These are phyloP conservation scores for Myioborus miniatus DNA, from an alignment of 2,797 vertebrate genomes.

Conservation along the genomic window DNA sequence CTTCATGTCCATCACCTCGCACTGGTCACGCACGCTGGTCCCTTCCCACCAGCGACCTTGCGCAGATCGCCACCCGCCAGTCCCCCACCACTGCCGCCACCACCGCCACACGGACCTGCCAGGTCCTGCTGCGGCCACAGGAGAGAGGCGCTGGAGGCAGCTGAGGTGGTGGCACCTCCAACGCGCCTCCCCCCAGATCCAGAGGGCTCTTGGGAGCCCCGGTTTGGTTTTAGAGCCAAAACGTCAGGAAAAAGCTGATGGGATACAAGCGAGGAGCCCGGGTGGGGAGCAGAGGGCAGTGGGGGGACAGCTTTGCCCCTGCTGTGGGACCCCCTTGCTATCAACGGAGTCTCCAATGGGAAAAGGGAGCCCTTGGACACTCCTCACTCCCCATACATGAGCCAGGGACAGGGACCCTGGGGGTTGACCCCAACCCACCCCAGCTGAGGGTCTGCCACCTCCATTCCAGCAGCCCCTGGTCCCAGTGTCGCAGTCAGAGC, in stretches of 20 bases:
- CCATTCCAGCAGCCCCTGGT: neutral
- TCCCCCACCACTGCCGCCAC: neutral
- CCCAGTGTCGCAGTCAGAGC: fast-evolving
- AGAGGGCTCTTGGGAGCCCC: neutral
- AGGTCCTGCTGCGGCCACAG: fast-evolving
- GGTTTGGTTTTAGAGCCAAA: neutral
- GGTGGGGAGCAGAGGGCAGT: fast-evolving
- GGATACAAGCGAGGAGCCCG: neutral
- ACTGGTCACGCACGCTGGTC: neutral
- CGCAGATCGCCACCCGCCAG: no score
- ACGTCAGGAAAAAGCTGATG: neutral
- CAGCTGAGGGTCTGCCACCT: neutral
- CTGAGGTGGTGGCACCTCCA: neutral
- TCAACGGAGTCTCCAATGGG: no score
- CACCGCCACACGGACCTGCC: neutral
- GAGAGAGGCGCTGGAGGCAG: neutral
- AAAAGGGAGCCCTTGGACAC: neutral
- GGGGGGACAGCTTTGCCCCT: fast-evolving
- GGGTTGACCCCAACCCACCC: neutral
- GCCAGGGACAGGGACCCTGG: neutral
- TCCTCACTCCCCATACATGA: neutral
- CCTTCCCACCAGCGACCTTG: neutral
- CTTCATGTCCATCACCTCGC: neutral
- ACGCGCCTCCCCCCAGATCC: fast-evolving
- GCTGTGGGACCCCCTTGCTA: neutral